Base-by-base conservation (phyloP, 2,797 vertebrate genomes). In the Xerus rutilus region DNA sequence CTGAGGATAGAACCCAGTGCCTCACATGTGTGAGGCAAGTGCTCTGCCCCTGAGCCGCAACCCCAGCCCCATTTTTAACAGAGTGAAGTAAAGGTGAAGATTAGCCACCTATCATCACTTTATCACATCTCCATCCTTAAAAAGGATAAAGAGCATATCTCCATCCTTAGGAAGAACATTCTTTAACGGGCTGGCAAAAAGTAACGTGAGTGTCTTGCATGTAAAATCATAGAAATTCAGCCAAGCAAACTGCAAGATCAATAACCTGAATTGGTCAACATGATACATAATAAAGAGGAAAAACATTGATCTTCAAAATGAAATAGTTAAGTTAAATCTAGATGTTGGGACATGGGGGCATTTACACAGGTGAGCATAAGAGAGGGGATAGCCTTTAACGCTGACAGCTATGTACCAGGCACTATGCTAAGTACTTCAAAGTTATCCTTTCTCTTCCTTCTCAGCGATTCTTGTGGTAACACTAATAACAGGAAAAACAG, bases 251-350 rank as follows among this genome's bases (percentile, higher is more conserved):
- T 3, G 2, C 25, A 76, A 90, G 87, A 74, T 93, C 69, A 47
- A 87, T 72, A 94, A 93, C 30, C 57, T 74, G 49, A 89, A 78
- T 52, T 64, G 78, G 62, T 88, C 77, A 59, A 69, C 93, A 95
- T 2, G 5, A 76, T 0, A 81, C 83, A 39, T 52, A 62, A 85
- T 70, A 82, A 87, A 28, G 81, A 90, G 47, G 45, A 74, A n/a
- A 78, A 72, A 78, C 30, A 72, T 0, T 45, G 23, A 90, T 67
- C 23, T 25, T 95, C 74, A 69, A 91, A 76, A 86, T 43, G 73
- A 35, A 92, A 78, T 15, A 69, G 54, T 84, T 52, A 30, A 47
- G 57, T 23, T 57, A 69, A 85, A 49, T 18, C 57, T 1, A 18
- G 15, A 39, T 4, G 3, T 18, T 59, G 54, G 52, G 65, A 57